Conservation (phyloP, 2,888 invertebrate genomes). For the Stegana nigrithorax region DNA sequence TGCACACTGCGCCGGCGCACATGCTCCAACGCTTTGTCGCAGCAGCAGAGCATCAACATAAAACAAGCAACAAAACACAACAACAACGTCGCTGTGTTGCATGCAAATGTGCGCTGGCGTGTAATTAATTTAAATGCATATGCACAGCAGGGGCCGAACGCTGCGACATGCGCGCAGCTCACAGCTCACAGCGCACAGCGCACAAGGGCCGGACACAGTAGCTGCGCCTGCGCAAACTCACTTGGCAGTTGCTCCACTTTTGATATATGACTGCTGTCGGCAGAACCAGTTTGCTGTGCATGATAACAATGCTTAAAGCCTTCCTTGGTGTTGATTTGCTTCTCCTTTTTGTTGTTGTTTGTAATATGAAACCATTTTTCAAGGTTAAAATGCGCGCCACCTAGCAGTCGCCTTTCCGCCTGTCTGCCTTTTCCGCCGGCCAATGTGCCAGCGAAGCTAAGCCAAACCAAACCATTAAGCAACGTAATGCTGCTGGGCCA, state of each 20-base stretch:
- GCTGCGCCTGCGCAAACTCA: neutral
- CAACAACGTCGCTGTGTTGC: neutral
- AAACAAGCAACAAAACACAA: conserved; percentile 11
- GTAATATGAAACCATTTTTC: conserved; percentile 43
- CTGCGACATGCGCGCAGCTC: neutral
- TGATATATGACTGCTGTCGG: conserved; percentile 53
- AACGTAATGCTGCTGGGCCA: too few relatives aligned
- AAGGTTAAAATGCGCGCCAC: conserved; percentile 40
- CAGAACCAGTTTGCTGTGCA: conserved; percentile 12
- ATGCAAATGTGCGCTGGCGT: conserved; percentile 31
- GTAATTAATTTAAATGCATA: conserved; percentile 47
- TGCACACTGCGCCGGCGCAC: too few relatives aligned
- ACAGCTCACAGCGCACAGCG: neutral
- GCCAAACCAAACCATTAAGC: too few relatives aligned
- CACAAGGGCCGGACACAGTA: neutral
- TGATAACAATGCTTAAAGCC: too few relatives aligned
- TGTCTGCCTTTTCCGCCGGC: too few relatives aligned
- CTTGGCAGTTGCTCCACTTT: conserved; percentile 37
- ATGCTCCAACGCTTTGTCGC: too few relatives aligned
- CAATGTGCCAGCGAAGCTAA: too few relatives aligned
- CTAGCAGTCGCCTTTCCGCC: too few relatives aligned
- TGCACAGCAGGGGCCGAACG: conserved; percentile 9
- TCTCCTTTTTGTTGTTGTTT: conserved; percentile 11
- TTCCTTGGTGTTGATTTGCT: neutral
- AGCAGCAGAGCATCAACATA: neutral